These are phyloP conservation scores for Macaca nemestrina DNA, from an alignment of 2,113 vertebrate species.

Conservation along the genomic window DNA sequence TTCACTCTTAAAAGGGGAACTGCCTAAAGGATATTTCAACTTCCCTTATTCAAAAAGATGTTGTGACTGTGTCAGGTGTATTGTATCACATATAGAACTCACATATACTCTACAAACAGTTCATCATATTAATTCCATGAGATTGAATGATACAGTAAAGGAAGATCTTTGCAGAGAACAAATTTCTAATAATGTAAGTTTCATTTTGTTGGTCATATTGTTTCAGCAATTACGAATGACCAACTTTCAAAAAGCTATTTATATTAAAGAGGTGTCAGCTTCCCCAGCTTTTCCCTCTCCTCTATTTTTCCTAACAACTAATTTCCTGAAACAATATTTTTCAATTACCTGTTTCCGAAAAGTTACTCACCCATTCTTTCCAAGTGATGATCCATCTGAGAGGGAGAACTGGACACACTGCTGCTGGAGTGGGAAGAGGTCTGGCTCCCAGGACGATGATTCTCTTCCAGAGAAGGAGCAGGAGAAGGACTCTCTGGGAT, in stretches of 20 bases:
- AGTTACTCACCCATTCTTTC: slow-evolving; percentile 90
- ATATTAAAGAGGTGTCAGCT: background rate
- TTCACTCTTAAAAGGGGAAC: background rate
- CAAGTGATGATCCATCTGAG: slow-evolving; percentile 85
- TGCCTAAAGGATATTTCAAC: background rate
- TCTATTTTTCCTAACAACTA: background rate
- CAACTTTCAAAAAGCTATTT: background rate
- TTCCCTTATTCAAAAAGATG: background rate
- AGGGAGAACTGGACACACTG: slow-evolving; percentile 92
- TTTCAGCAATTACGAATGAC: background rate
- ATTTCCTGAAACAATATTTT: background rate
- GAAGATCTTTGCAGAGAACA: background rate
- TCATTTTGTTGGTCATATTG: background rate
- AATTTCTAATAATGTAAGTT: background rate
- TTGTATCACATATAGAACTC: background rate
- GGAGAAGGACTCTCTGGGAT: slow-evolving; percentile 93
- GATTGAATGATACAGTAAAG: background rate
- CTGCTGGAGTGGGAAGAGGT: slow-evolving; percentile 92
- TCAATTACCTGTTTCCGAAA: background rate
- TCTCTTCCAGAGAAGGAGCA: slow-evolving; percentile 90
- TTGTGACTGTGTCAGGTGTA: background rate
- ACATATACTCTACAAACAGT: background rate
- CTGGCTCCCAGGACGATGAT: slow-evolving; percentile 87
- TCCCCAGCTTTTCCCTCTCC: background rate
- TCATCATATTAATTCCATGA: background rate